Conservation (phyloP, 2,797 vertebrate genomes). For the Myioborus melanocephalus region DNA sequence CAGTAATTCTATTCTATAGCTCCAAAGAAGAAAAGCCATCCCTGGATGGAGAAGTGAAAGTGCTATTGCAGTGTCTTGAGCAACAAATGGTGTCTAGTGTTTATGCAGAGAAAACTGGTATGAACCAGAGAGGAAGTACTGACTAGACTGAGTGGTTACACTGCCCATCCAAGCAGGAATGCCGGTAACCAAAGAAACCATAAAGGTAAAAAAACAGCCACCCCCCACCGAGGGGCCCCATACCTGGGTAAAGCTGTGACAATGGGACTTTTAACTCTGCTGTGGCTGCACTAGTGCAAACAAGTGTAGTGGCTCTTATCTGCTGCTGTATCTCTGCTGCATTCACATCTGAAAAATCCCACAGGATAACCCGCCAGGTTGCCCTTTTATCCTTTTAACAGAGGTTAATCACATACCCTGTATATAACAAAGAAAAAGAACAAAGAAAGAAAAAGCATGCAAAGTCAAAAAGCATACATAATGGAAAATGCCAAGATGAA, state of each 20-base stretch:
- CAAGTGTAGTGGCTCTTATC: not conserved
- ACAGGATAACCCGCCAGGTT: not conserved
- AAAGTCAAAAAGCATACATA: not conserved
- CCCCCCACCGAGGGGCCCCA: fast-evolving
- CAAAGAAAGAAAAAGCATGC: not conserved
- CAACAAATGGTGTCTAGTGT: not conserved
- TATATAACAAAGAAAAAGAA: not conserved
- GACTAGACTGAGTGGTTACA: not conserved
- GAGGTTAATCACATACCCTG: not conserved
- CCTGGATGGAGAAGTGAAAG: not conserved
- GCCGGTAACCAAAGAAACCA: not conserved
- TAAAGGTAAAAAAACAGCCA: not conserved
- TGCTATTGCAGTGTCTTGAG: not conserved
- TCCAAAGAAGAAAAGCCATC: not conserved
- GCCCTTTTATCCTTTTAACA: not conserved
- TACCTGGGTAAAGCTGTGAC: not conserved
- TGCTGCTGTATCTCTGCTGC: not conserved
- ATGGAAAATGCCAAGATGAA: not conserved
- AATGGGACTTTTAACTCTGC: not conserved
- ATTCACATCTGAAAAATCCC: not conserved
- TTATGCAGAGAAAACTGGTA: not conserved
- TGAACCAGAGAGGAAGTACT: not conserved
- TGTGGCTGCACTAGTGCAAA: not conserved
- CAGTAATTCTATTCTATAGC: not conserved
- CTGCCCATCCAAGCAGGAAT: not conserved